Base-by-base conservation (phyloP, 2,797 vertebrate species). In the Spinus pinus region DNA sequence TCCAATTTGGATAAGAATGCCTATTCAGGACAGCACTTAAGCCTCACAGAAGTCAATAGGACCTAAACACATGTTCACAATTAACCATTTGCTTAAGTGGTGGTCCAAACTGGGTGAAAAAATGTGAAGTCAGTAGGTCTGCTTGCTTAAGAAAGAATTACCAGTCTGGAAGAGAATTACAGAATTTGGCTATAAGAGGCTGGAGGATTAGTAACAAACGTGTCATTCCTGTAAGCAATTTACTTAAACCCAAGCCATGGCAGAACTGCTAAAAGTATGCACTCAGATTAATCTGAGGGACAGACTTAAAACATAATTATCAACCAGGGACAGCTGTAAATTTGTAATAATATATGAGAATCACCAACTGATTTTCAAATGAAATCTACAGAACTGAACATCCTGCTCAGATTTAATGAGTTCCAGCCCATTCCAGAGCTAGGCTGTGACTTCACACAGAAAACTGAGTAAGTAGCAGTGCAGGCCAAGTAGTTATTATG, bases 201-300 rank as follows among this genome's bases (percentile, higher is more conserved):
- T 72, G 70, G 27, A 92, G 88, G 90, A 97, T 97, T 96, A 95
- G 91, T 94, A 95, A 95, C 94, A 97, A 98, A 97, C 92, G 73
- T 97, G 96, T 94, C 96, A 87, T 71, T 97, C 86, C 96, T 97
- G 95, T 56, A 97, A 98, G 94, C 85, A 97, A 98, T 97, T 96
- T 86, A 78, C 88, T 97, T 95, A 96, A 97, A 97, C 95, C 88
- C 95, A 96, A 97, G 88, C 82, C 73, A 69, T 9, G 14, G 90
- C 51, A 90, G 70, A 79, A 54, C 65, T 57, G 39, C 82, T 91
- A 77, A 93, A 86, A 94, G 72, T 66, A 78, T 70, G 77, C 74
- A 87, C 92, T 90, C 96, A 85, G 20, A 96, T 96, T 83, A 74
- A 95, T 94, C 82, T 91, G 95, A 96, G 95, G 94, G 91, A 96